phyloP scores from a whole-genome alignment of 2,797 vertebrate species.

The Holocentrus rufus region DNA sequence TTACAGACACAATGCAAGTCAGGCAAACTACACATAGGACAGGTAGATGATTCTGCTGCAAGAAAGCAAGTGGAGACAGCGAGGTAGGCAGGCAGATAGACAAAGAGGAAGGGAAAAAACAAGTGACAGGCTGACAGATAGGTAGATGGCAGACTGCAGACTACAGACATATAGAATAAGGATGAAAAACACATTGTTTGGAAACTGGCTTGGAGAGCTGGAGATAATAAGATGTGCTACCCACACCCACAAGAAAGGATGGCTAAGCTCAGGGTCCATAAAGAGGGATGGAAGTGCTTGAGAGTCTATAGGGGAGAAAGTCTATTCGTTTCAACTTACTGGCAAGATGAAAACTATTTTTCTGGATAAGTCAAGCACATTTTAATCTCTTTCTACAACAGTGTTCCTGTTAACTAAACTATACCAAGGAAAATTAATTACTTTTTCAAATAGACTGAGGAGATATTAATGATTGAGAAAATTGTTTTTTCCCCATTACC shows the following conservation, averaged over 20 bases:
- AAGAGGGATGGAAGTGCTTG: conserved; percentile 8
- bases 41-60: conserved; percentile 30
- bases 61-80: conserved; percentile 24
- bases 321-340: background rate
- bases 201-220: conserved; percentile 44
- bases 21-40: conserved; percentile 54
- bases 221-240: conserved; percentile 55
- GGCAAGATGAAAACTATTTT: background rate
- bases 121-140: conserved; percentile 25
- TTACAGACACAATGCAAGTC: conserved; percentile 63
- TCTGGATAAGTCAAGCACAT: background rate
- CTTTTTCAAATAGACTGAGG: too few relatives aligned
- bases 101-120: background rate
- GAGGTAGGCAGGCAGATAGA: conserved; percentile 15
- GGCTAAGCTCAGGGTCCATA: conserved; percentile 18
- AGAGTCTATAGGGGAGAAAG: background rate
- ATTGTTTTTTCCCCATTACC: background rate
- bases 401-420: background rate
- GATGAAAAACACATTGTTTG: conserved; percentile 48
- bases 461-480: background rate
- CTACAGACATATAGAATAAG: conserved; percentile 18
- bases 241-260: conserved; percentile 29
- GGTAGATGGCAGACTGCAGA: conserved; percentile 20
- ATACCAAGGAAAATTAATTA: too few relatives aligned
- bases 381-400: background rate